Conservation (phyloP, 53 echinoderm and acorn worm species). For the Apostichopus leukothele region DNA sequence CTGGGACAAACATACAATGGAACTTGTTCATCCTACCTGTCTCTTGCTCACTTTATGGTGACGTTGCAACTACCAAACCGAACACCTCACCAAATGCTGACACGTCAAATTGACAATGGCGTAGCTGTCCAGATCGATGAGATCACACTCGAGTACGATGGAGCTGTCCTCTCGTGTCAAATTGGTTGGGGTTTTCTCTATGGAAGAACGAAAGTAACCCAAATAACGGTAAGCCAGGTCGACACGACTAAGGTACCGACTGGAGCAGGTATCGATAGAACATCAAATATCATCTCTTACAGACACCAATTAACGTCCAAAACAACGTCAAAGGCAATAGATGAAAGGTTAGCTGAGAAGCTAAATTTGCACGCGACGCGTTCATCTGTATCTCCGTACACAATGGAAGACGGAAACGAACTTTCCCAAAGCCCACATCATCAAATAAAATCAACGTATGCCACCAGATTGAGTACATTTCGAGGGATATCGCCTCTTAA, state of each 20-base stretch:
- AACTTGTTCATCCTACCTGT: not conserved
- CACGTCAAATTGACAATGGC: constrained; percentile 2
- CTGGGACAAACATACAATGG: not conserved
- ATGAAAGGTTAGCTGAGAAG: not conserved
- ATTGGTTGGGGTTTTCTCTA: constrained; percentile 16
- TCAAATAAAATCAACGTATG: too few relatives aligned
- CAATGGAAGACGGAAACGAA: not conserved
- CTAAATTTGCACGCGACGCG: not conserved
- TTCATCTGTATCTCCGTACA: not conserved
- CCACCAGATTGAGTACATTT: not conserved
- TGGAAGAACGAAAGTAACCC: not conserved
- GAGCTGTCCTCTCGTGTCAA: constrained; percentile 19
- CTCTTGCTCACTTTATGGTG: constrained; percentile 1
- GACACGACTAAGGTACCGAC: not conserved
- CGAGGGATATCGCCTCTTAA: not conserved
- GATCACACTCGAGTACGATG: not conserved
- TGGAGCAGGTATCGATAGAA: too few relatives aligned
- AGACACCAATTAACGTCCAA: not conserved
- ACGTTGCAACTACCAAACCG: constrained; percentile 14
- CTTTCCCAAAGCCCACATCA: too few relatives aligned
- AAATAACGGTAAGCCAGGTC: not conserved
- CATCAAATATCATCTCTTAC: too few relatives aligned
- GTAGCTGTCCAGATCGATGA: not conserved
- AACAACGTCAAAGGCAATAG: not conserved
- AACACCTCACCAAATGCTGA: not conserved